A percentile compares a stretch with the other conserved stretches of the same genome.
Conservation (phyloP, 2,113 vertebrate genomes). For the Onychostoma macrolepis region DNA sequence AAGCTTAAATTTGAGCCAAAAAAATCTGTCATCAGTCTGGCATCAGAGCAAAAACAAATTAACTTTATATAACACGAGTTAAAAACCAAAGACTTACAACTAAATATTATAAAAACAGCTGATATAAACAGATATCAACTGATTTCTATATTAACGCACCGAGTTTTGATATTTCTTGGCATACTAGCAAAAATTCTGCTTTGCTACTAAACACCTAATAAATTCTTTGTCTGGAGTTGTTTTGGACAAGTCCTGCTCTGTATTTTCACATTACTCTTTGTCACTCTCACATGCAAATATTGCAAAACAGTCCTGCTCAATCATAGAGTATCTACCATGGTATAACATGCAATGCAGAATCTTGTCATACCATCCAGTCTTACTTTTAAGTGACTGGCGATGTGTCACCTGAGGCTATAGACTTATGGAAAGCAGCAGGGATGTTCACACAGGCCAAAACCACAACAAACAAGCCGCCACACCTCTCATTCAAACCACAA, state of each 20-base stretch:
- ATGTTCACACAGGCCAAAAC: constrained; percentile 49
- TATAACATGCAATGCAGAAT: background rate
- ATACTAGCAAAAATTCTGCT: background rate
- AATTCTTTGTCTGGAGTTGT: constrained; percentile 3
- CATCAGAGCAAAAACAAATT: background rate
- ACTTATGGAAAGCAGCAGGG: constrained; percentile 3
- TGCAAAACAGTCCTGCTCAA: background rate
- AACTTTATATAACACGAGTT: background rate
- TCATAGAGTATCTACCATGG: background rate
- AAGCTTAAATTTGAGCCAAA: background rate
- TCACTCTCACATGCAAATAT: background rate
- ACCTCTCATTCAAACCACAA: constrained; percentile 45
- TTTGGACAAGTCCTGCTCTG: background rate
- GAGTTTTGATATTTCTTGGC: background rate
- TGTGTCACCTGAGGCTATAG: background rate
- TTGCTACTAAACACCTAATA: background rate
- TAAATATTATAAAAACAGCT: background rate
- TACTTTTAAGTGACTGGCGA: background rate
- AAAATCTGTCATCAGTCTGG: background rate
- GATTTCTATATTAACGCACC: background rate
- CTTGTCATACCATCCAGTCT: background rate
- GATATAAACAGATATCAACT: background rate
- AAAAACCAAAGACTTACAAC: background rate
- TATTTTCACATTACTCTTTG: background rate
- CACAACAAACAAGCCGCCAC: constrained; percentile 29